Base-by-base conservation (phyloP, 2,797 vertebrate genomes). In the Chaenodraco wilsoni region DNA sequence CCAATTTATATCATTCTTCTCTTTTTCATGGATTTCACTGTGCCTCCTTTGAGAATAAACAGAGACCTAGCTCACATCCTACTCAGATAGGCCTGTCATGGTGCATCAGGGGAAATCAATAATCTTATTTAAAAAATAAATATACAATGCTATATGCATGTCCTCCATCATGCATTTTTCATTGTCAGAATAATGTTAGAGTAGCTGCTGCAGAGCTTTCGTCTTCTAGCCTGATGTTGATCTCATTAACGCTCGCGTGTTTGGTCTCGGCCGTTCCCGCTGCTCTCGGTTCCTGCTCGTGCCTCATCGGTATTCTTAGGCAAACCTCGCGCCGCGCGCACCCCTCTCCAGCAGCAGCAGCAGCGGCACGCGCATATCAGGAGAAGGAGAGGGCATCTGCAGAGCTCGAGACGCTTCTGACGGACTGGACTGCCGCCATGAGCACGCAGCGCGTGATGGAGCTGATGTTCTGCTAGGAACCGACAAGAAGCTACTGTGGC, bases 291-390 rank as follows among this genome's bases (percentile, higher is more conserved):
- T 69, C n/a, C 7, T 23, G 12, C 57, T 90, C 87, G 87, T 76
- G 78, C 27, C 78, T 83, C 83, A 65, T 89, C 83, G 79, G 71
- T 76, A 81, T 88, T 85, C 73, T 63, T 66, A 13, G 58, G 51
- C 69, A 50, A 62, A 71, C 72, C 55, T 48, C 56, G 61, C 80
- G 21, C 27, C 44, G 58, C 67, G 86, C 87, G 84, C 81, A 65
- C 86, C 62, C 76, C 49, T 27, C 5, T 62, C 68, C 51, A 76
- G 60, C 74, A 63, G 72, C 81, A 77, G 23, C 23, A 27, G 72
- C 67, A 74, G 81, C 62, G 67, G 81, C 74, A 70, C 86, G 86
- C 87, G 86, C 90, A 76, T 73, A 55, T 72, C 11, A 17, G 60
- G 27, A 56, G 52, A 69, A 48, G 55, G 54, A 78, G 1, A 11